Evolutionary conservation across 2,113 vertebrate genomes (phyloP).

Genomic region (Eubucco bourcierii): DNA sequence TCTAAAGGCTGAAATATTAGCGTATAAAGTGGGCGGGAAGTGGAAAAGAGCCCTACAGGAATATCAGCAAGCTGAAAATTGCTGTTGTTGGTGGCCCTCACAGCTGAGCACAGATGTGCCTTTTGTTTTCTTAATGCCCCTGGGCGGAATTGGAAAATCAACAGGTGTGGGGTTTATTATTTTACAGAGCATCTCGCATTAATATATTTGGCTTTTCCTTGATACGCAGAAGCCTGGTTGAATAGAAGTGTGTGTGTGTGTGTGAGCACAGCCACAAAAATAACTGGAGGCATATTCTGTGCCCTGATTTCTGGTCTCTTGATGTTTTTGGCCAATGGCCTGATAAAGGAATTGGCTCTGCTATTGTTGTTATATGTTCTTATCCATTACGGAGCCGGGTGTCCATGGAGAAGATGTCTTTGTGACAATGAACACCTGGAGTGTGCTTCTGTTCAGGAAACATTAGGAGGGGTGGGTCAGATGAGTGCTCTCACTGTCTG

Average conservation of each 20-base stretch:
- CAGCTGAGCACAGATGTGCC: constrained; percentile 1
- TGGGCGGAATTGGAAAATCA: background rate
- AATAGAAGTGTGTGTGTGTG: background rate
- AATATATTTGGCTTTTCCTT: background rate
- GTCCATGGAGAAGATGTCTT: constrained; percentile 35
- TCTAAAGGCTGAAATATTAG: background rate
- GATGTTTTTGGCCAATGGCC: constrained; percentile 14
- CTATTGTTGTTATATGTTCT: background rate
- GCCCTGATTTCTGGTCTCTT: constrained; percentile 46
- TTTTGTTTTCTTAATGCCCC: constrained; percentile 19
- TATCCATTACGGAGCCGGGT: background rate
- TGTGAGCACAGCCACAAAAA: background rate
- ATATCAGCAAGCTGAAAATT: background rate
- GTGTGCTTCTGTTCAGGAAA: background rate
- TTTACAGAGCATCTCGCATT: background rate
- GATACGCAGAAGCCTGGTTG: background rate
- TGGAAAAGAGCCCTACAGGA: constrained; percentile 14
- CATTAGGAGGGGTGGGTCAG: background rate
- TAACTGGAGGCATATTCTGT: constrained; percentile 18
- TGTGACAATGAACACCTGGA: constrained; percentile 9
- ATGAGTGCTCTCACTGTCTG: background rate
- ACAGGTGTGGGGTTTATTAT: background rate
- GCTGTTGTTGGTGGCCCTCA: background rate
- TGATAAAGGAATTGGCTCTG: constrained; percentile 14
- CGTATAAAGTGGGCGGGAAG: background rate